Conservation (phyloP, 2,888 invertebrate species). For the Chrysina gloriosa region DNA sequence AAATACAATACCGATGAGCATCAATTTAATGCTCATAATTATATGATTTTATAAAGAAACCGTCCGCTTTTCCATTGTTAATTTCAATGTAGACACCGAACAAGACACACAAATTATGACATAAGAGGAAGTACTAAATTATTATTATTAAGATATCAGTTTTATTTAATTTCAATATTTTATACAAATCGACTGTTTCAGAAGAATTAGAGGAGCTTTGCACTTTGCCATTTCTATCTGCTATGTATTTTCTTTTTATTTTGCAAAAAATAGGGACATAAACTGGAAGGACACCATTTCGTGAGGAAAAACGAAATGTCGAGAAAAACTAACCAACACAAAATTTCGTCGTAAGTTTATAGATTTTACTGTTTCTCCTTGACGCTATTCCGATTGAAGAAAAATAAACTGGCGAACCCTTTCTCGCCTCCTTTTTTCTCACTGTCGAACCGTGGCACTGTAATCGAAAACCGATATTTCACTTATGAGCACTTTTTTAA, state of each 20-base stretch:
- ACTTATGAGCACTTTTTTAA: slow-evolving; percentile 36
- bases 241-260: not conserved
- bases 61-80: not conserved
- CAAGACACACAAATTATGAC: too few relatives aligned
- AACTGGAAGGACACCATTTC: not conserved
- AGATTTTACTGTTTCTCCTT: slow-evolving; percentile 29
- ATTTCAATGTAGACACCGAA: not conserved
- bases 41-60: not conserved
- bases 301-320: not conserved
- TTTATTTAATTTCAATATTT: too few relatives aligned
- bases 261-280: not conserved
- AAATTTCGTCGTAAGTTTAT: slow-evolving; percentile 24
- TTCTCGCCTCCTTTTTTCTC: slow-evolving; percentile 9
- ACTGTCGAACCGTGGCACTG: slow-evolving; percentile 13
- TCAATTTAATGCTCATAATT: not conserved
- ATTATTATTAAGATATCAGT: too few relatives aligned
- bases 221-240: not conserved
- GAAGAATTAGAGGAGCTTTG: too few relatives aligned
- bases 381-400: slow-evolving; percentile 25
- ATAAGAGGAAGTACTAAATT: too few relatives aligned
- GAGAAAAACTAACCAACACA: slow-evolving; percentile 19
- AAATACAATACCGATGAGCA: not conserved
- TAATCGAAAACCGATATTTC: slow-evolving; percentile 37
- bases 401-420: slow-evolving; percentile 31
- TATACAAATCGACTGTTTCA: too few relatives aligned